Conservation (phyloP, 1,140 invertebrate species). For the Zaprionus kolodkinae region DNA sequence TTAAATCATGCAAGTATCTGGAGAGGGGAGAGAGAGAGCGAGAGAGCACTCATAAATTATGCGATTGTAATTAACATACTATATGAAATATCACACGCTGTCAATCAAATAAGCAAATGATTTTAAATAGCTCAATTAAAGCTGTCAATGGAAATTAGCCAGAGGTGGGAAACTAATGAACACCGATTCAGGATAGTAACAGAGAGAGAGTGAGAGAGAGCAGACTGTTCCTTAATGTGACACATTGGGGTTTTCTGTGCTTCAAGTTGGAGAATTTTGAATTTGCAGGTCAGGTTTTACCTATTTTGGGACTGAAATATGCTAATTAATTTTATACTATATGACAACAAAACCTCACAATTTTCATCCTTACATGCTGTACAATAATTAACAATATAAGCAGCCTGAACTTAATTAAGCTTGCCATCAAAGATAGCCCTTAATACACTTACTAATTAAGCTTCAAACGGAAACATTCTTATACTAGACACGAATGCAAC, state of each 20-base stretch:
- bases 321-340: neutral
- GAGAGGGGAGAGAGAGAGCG: neutral
- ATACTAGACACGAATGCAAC: neutral
- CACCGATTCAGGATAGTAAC: neutral
- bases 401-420: neutral
- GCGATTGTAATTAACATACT: neutral
- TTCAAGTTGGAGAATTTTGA: too few species aligned
- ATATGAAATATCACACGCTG: neutral
- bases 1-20: slow-evolving; percentile 14
- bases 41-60: neutral
- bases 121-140: slow-evolving; percentile 19
- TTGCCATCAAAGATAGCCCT: neutral
- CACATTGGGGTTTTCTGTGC: too few species aligned
- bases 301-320: too few species aligned
- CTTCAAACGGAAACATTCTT: neutral
- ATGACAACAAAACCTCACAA: neutral
- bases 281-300: too few species aligned
- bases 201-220: accelerated
- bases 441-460: neutral
- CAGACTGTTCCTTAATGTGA: slow-evolving; percentile 7
- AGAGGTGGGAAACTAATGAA: slow-evolving; percentile 49
- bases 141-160: slow-evolving; percentile 9
- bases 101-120: slow-evolving; percentile 9
- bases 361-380: too few species aligned
- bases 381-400: neutral